Base-by-base conservation (phyloP, 1,140 invertebrate genomes). In the Drosophila tani region DNA sequence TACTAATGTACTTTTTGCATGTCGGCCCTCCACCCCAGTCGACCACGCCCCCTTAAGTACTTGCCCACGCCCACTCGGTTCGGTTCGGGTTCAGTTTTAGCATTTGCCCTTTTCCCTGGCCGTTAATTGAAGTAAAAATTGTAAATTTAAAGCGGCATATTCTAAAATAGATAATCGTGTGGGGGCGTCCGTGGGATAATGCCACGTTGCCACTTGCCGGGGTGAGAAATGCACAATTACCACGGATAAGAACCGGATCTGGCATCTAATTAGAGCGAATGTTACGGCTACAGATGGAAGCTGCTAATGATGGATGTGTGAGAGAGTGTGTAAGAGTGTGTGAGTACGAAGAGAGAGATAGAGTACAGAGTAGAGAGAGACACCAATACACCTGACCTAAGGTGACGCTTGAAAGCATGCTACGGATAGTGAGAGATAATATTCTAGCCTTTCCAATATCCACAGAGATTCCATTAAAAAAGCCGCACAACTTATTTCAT, bases 1-100 rank as follows among this genome's bases (percentile, higher is more conserved):
- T 85, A 81, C 82, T 85, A 85, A 84, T 84, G 82, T 84, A 69
- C 67, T 69, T 78, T 84, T 84, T 81, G 79, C 81, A 84, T 84
- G 81, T 71, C 40, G 57, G 19, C 9, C 15, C 12, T 21, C 21
- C 21, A 21, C 29, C 17, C 24, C 27, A 2, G 4, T 35, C 49
- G 29, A 3, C 57, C 40, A 51, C 66, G 49, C 45, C 66, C 63
- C 65, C 63, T 32, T 68, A 68, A 67, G 66, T 51, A 68, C 45
- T 50, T 35, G 45, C 66, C 66, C 63, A 67, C 62, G 46, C 66
- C 58, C 65, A 32, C 55, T 12, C 19, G 27, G 27, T 29, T 15
- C 24, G n/a, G 49, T 24, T 27, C 14, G 43, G 27, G 32, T 63
- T 75, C 41, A 74, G 57, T 56, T 62, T 40, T 32, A 55, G 71